Evolutionary conservation across 2,797 vertebrate species (phyloP).

Genomic region (Oreortyx pictus): DNA sequence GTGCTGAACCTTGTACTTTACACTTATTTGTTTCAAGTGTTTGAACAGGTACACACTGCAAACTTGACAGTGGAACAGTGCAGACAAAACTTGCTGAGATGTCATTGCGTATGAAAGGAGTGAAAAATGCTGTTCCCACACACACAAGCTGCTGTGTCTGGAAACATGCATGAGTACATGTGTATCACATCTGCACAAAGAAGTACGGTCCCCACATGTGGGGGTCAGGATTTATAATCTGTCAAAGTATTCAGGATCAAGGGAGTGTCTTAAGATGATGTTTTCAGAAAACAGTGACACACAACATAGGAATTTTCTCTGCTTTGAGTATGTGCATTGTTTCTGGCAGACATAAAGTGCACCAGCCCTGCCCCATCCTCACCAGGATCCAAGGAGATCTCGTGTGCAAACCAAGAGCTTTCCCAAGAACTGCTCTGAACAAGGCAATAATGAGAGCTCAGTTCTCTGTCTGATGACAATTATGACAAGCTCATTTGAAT

Average conservation of each 20-base stretch:
- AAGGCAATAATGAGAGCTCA: background rate
- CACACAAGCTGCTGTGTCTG: accelerated
- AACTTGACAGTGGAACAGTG: background rate
- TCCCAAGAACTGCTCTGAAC: background rate
- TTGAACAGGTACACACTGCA: accelerated
- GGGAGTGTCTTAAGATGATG: background rate
- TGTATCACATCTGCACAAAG: background rate
- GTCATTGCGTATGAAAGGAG: background rate
- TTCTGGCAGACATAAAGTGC: background rate
- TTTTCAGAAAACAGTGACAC: background rate
- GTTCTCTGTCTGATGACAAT: background rate
- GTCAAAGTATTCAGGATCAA: background rate
- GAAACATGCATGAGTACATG: accelerated
- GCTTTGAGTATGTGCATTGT: background rate
- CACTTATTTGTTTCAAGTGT: background rate
- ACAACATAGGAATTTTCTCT: background rate
- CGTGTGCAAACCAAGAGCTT: background rate
- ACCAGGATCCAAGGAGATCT: background rate
- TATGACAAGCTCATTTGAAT: background rate
- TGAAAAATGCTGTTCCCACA: background rate
- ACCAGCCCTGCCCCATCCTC: background rate
- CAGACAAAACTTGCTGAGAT: background rate
- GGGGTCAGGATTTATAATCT: background rate
- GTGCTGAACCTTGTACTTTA: background rate
- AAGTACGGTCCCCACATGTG: too few relatives aligned